A percentile compares a stretch with the other conserved stretches of the same genome.
Evolutionary conservation across 2,888 invertebrate genomes (phyloP).

Genomic region (Frankliniella fusca): DNA sequence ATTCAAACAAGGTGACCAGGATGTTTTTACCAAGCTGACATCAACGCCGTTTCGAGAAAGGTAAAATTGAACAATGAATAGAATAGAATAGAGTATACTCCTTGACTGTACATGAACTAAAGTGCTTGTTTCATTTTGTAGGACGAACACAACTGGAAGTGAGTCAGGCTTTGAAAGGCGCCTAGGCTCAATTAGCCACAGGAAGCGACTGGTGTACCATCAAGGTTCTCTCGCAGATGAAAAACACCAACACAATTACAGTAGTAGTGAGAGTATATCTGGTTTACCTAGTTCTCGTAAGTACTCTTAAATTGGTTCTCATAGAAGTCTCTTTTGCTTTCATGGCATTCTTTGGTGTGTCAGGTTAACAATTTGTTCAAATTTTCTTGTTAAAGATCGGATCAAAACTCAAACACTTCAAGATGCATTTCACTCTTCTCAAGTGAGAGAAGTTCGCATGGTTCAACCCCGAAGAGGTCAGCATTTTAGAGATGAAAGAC

Average conservation of each 20-base stretch:
- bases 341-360: neutral
- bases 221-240: constrained; percentile 47
- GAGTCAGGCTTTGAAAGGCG: constrained; percentile 52
- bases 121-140: constrained; percentile 40
- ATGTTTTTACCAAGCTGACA: constrained; percentile 26
- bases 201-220: constrained; percentile 48
- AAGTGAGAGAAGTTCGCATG: constrained; percentile 47
- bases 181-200: constrained; percentile 48
- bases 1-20: neutral
- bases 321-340: neutral
- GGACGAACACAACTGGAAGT: constrained; percentile 54
- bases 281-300: constrained; percentile 38
- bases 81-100: neutral
- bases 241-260: constrained; percentile 60
- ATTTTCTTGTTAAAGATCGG: constrained; percentile 34
- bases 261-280: constrained; percentile 77
- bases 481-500: constrained; percentile 71
- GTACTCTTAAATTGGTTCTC: constrained; percentile 33
- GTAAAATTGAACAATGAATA: constrained; percentile 46
- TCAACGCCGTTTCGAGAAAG: constrained; percentile 57
- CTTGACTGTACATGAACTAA: too few species aligned
- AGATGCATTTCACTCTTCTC: constrained; percentile 32
- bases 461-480: constrained; percentile 58
- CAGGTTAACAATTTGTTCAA: constrained; percentile 20
- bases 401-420: constrained; percentile 31